Percentiles rank a stretch among this genome's conserved stretches.
phyloP scores from a whole-genome alignment of 1,140 invertebrate species.

The Pemphigus obesinymphae region DNA sequence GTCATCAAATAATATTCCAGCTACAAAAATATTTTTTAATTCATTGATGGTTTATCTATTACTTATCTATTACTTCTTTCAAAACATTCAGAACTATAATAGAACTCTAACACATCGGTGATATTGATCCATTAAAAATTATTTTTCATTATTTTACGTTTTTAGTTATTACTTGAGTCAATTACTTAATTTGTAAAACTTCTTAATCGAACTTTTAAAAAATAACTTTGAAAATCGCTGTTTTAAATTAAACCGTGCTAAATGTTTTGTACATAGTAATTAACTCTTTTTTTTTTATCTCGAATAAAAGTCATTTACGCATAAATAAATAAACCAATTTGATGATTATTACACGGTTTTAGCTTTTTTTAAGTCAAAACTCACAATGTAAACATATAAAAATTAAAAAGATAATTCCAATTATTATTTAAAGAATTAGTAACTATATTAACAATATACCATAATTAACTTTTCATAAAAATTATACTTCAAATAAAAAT shows the following conservation, averaged over 20 bases:
- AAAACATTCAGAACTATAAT: no score
- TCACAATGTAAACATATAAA: background rate
- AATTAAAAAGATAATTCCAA: background rate
- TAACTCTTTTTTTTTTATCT: background rate
- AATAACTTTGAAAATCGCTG: background rate
- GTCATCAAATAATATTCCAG: no score
- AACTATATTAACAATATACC: background rate
- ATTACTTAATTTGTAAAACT: no score
- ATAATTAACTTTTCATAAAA: background rate
- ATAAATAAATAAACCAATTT: background rate
- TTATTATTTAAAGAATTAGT: background rate
- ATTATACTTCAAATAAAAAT: background rate
- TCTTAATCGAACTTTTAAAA: no score
- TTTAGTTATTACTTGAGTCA: no score
- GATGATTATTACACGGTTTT: background rate
- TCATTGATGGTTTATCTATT: background rate
- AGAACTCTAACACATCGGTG: no score
- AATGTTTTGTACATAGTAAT: background rate
- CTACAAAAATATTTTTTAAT: no score
- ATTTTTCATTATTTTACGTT: no score
- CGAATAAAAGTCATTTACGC: background rate
- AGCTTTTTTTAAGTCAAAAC: background rate
- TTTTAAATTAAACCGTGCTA: background rate
- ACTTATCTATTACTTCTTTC: background rate
- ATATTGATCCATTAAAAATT: no score